Conservation (phyloP, 2,797 vertebrate genomes). For the Fundulus diaphanus region DNA sequence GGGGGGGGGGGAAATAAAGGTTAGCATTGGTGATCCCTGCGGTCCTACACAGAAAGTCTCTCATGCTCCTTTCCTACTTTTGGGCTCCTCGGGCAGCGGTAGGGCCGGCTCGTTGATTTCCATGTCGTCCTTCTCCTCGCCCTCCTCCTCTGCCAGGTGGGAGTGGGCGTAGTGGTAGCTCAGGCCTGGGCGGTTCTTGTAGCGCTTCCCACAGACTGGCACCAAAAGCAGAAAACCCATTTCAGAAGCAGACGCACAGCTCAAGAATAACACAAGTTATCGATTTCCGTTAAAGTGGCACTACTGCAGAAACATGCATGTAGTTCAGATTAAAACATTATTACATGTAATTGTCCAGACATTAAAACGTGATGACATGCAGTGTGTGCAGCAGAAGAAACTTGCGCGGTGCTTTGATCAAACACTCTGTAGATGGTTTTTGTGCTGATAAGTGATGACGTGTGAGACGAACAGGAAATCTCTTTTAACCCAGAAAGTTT, state of each 20-base stretch:
- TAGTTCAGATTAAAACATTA: too few relatives aligned
- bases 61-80: constrained; percentile 79
- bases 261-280: not conserved
- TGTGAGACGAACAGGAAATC: constrained; percentile 4
- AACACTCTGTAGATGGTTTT: not conserved
- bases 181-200: constrained; percentile 96
- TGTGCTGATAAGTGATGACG: not conserved
- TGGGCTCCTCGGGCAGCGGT: constrained; percentile 87
- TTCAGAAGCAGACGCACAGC: not conserved
- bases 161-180: constrained; percentile 97
- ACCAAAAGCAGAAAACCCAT: constrained; percentile 56
- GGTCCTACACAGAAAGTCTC: not conserved
- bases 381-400: not conserved
- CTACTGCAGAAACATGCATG: too few relatives aligned
- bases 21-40: not conserved
- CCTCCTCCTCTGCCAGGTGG: constrained; percentile 95
- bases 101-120: constrained; percentile 85
- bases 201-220: constrained; percentile 94
- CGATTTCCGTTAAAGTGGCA: not conserved
- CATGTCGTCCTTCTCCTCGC: constrained; percentile 90
- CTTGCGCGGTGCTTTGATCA: not conserved
- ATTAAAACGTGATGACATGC: not conserved
- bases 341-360: too few relatives aligned
- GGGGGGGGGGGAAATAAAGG: constrained; percentile 10
- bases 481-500: not conserved